These are phyloP conservation scores for Eupeodes luniger DNA, from an alignment of 2,888 invertebrate genomes.

Conservation along the genomic window DNA sequence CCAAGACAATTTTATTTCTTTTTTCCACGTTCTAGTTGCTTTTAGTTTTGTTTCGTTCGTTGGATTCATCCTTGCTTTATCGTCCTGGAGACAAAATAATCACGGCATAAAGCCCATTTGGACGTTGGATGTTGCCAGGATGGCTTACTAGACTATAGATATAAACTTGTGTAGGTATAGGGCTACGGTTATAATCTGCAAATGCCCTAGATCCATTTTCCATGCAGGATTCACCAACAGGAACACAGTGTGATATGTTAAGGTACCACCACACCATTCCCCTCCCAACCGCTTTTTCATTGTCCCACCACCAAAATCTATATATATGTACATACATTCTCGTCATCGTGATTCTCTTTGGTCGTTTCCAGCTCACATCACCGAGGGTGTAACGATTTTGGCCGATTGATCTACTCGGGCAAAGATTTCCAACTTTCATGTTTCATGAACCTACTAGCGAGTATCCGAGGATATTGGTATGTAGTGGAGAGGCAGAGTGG, in stretches of 20 bases:
- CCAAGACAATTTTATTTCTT: conserved; percentile 64
- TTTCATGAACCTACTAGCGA: neutral
- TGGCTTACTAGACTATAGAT: conserved; percentile 14
- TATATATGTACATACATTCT: neutral
- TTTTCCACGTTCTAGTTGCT: conserved; percentile 16
- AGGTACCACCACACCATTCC: neutral
- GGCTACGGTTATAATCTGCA: conserved; percentile 47
- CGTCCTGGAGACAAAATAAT: conserved; percentile 68
- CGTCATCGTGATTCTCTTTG: neutral
- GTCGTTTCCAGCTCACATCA: conserved; percentile 51
- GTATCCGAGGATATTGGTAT: too few species aligned
- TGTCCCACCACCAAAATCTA: neutral
- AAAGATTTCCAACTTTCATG: conserved; percentile 7
- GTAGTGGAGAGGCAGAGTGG: neutral
- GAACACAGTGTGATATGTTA: neutral
- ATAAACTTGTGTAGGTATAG: neutral
- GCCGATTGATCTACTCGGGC: conserved; percentile 61
- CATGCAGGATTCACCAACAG: conserved; percentile 1
- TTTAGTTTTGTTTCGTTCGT: conserved; percentile 3
- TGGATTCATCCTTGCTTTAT: conserved; percentile 40
- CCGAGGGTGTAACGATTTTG: conserved; percentile 67
- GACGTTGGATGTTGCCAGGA: conserved; percentile 49
- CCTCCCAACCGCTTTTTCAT: neutral
- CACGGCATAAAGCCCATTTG: conserved; percentile 67
- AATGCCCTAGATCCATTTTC: conserved; percentile 41